phyloP scores from a whole-genome alignment of 2,113 vertebrate species.

The Nipponia nippon region DNA sequence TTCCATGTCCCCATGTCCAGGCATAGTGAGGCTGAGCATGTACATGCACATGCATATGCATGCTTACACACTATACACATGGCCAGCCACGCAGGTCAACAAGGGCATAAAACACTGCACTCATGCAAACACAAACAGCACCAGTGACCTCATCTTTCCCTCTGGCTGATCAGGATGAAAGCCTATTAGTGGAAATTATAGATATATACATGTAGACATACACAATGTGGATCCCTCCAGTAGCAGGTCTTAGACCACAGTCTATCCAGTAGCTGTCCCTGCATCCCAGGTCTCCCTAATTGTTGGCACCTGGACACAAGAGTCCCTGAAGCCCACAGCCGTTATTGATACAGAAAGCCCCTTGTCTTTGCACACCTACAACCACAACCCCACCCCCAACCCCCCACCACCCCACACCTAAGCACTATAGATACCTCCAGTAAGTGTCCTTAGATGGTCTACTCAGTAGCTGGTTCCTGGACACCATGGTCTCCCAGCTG shows the following conservation, averaged over 20 bases:
- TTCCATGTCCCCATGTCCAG: not conserved
- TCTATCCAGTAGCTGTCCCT: not conserved
- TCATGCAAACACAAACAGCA: not conserved
- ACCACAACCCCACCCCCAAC: no score
- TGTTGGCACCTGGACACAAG: not conserved
- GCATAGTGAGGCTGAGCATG: not conserved
- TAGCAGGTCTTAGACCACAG: not conserved
- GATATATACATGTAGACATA: not conserved
- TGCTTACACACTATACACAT: fast-evolving
- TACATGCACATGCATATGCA: fast-evolving
- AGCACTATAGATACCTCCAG: not conserved
- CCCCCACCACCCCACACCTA: not conserved
- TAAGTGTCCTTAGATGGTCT: not conserved
- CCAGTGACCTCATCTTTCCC: not conserved
- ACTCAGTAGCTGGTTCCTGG: not conserved
- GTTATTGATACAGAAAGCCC: not conserved
- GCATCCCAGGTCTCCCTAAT: not conserved
- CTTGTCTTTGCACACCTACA: not conserved
- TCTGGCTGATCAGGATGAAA: not conserved
- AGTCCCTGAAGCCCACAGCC: not conserved
- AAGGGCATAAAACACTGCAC: not conserved
- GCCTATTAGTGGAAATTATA: not conserved
- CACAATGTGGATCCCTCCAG: not conserved
- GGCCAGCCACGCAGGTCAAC: not conserved
- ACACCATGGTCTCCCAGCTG: not conserved